Evolutionary conservation across 2,888 invertebrate species (phyloP), one percentile per base, ranked within the genome.

Genomic region (Linnaemya tessellans): DNA sequence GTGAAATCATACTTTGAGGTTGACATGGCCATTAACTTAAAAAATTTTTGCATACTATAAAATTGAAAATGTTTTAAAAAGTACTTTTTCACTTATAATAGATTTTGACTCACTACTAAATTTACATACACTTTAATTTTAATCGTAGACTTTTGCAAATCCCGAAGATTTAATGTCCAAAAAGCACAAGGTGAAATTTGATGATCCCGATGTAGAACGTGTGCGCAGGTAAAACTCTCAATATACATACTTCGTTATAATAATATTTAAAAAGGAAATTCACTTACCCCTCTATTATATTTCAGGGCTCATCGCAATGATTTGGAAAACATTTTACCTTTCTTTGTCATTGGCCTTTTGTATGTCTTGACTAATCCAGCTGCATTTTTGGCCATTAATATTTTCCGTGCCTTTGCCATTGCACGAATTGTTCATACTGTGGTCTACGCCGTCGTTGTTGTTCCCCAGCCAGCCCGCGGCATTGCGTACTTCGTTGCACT

Each of bases 261-360:
- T 22, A 43, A 64, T 11, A 60, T 22, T 67, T 56, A 5, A 11
- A 41, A 13, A 10, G 8, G 60, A 75, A 9, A 64, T 54, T n/a
- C 9, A 60, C 18, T 41, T 41, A 49, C 35, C 3, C 18, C 13
- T 54, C 49, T 62, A 15, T 77, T 58, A n/a, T 30, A 75, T 91
- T 54, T 90, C 91, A 94, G 95, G 87, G 94, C 94, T 7, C 95
- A 95, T 88, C 93, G 93, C 87, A 95, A 95, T 88, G 95, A 95
- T 89, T 88, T 95, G 88, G 95, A 95, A 89, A 95, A 95, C 89
- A 94, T 95, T 84, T 89, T 94, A 3, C 92, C 94, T 7, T 95
- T 94, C 89, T 92, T 94, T 41, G 87, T 93, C 30, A 89, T 94
- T 82, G 94, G 94, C 10, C 89, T 93, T 1, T 90, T 94, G 13